Evolutionary conservation across 2,113 vertebrate genomes (phyloP).

Genomic region (Pluvialis apricaria): DNA sequence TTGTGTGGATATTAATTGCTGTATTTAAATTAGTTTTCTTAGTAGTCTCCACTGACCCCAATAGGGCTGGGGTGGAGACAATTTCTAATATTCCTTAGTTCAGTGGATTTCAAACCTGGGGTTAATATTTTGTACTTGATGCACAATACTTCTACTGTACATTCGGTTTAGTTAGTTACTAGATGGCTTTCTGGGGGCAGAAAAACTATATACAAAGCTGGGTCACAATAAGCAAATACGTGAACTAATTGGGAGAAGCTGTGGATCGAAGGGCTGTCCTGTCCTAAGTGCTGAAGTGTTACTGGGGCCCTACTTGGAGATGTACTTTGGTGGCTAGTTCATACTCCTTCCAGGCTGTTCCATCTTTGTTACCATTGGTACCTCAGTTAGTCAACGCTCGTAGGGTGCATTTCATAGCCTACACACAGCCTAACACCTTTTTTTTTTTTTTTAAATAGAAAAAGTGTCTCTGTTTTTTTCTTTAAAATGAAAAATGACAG

Average conservation of each 20-base stretch:
- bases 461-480: neutral
- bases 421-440: neutral
- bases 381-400: neutral
- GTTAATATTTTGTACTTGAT: neutral
- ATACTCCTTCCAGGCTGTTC: neutral
- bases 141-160: neutral
- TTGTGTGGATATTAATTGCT: neutral
- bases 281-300: neutral
- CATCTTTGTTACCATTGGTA: neutral
- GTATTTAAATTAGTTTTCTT: neutral
- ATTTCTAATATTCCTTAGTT: neutral
- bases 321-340: neutral
- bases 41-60: neutral
- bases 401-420: neutral
- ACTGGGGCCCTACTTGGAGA: neutral
- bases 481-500: slow-evolving; percentile 15
- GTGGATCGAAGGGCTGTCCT: neutral
- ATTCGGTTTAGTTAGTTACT: neutral
- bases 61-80: neutral
- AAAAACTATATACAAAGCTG: neutral
- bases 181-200: neutral
- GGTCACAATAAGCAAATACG: neutral
- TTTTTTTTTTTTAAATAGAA: neutral
- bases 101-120: neutral
- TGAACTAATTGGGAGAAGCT: neutral